Conservation (phyloP, 2,797 vertebrate species). For the Euphonia xanthogaster region DNA sequence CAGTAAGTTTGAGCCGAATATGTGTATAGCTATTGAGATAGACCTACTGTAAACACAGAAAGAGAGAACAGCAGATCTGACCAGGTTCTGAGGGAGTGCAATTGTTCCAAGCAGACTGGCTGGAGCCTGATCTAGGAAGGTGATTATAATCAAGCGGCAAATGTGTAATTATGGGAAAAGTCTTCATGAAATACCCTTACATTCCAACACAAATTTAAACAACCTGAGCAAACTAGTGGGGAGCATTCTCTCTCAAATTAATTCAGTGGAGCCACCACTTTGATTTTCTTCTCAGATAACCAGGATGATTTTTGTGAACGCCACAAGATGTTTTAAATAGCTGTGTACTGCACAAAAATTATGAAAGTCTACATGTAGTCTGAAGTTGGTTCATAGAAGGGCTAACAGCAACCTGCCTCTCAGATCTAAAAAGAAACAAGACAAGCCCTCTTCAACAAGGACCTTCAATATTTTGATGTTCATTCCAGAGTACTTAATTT, state of each 20-base stretch:
- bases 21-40: neutral
- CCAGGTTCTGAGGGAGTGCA: slow-evolving; percentile 53
- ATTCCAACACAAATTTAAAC: slow-evolving; percentile 30
- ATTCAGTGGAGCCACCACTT: slow-evolving; percentile 10
- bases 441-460: neutral
- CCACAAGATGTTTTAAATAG: neutral
- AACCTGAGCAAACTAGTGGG: slow-evolving; percentile 22
- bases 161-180: slow-evolving; percentile 33
- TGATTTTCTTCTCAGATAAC: neutral
- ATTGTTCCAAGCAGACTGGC: slow-evolving; percentile 80
- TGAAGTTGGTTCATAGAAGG: neutral
- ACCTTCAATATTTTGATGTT: neutral
- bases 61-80: slow-evolving; percentile 28
- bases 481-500: neutral
- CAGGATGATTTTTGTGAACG: neutral
- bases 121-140: slow-evolving; percentile 81
- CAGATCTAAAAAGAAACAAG: neutral
- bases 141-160: slow-evolving; percentile 72
- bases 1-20: neutral
- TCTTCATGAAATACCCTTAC: neutral
- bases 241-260: slow-evolving; percentile 60
- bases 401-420: neutral
- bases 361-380: neutral
- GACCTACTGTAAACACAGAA: slow-evolving; percentile 2
- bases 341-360: neutral